A percentile compares a stretch with the other conserved stretches of the same genome.
phyloP scores from a whole-genome alignment of 2,113 vertebrate species.

The Lepisosteus oculatus region DNA sequence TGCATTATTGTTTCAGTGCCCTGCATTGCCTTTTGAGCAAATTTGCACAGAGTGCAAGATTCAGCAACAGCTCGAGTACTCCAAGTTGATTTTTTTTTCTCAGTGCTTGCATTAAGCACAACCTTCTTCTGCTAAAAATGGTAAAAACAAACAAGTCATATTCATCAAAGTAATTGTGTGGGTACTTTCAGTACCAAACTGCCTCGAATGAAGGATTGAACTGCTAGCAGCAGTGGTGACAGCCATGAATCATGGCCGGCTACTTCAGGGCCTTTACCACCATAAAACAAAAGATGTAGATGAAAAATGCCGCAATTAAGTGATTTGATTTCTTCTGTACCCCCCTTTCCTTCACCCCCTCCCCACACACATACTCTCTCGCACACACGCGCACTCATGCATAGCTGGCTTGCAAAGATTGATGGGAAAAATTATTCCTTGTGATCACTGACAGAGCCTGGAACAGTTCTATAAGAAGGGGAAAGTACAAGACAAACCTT shows the following conservation, averaged over 20 bases:
- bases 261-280: constrained; percentile 92
- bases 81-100: constrained; percentile 23
- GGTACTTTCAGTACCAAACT: constrained; percentile 91
- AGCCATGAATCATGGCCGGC: constrained; percentile 98
- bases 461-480: constrained; percentile 79
- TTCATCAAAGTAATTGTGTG: constrained; percentile 99
- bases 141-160: constrained; percentile 93
- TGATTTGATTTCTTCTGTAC: constrained; percentile 96
- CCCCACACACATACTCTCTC: constrained; percentile 17
- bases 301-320: constrained; percentile 99
- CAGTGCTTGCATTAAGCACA: constrained; percentile 80
- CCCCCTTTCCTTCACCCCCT: constrained; percentile 78
- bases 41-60: neutral
- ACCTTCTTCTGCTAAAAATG: constrained; percentile 76
- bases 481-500: constrained; percentile 82
- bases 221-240: constrained; percentile 89
- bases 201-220: constrained; percentile 96
- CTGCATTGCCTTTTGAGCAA: constrained; percentile 1
- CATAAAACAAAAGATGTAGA: constrained; percentile 99
- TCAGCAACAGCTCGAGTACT: neutral
- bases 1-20: constrained; percentile 3
- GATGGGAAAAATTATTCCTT: constrained; percentile 82
- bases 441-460: constrained; percentile 83
- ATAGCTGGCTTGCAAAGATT: constrained; percentile 83
- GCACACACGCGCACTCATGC: constrained; percentile 40